Base-by-base conservation (phyloP, 1,140 invertebrate species). In the Trissolcus basalis region DNA sequence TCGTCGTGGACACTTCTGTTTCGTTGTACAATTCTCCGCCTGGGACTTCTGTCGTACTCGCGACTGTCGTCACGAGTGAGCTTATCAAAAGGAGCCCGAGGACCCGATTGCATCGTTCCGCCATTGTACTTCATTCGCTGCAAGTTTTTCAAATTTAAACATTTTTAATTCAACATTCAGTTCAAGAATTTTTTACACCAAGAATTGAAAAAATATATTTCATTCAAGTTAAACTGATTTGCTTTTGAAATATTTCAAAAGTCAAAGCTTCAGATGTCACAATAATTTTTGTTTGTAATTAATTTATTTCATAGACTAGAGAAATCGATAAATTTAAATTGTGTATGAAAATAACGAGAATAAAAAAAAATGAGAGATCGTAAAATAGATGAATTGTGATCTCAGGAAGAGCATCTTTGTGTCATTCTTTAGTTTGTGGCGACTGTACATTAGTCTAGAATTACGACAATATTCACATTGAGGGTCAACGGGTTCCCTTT, bases 81-180 rank as follows among this genome's bases (percentile, higher is more conserved):
- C 79, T 80, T 45, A 79, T 55, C 54, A 82, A 67, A 60, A 88
- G 76, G 81, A 86, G 75, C 81, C 77, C 77, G 49, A 84, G 70
- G 82, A 85, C 75, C 83, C 83, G 67, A 54, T 72, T 80, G 55
- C 74, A 71, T 68, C 61, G 59, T n/a, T 72, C 71, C 67, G 56
- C 69, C 87, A 88, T 87, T 65, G 68, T 85, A 75, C 77, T 77
- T 84, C 80, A 82, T 86, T 82, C 80, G 82, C 82, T 85, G 64
- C 53, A 80, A 81, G 32, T 13, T 1, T 35, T 6, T 35, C 4
- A n/a, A 43, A 43, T 4, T 43, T 35, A 35, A 6, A 35, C 5
- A n/a, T 43, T 43, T 43, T 8, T 43, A n/a, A 6, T 27, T 27
- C 19, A 27, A 27, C 19, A 27, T 3, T 27, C 19, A 27, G 19